Evolutionary conservation across 2,113 vertebrate genomes (phyloP), one percentile per base, ranked within the genome.

Genomic region (Grallaria varia): DNA sequence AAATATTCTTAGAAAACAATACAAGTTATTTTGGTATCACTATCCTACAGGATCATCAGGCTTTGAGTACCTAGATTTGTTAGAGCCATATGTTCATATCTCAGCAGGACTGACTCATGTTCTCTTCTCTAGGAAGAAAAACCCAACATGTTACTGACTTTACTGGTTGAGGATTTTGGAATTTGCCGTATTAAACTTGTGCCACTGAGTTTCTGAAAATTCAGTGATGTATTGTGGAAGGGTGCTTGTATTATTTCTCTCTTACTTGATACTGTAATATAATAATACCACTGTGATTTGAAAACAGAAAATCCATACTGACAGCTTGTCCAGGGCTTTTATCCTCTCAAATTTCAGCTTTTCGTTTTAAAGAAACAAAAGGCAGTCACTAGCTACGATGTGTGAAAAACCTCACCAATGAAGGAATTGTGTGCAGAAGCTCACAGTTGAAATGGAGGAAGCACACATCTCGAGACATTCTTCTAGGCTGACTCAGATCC

Each of bases 71-170:
- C 91, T 93, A 83, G 85, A 73, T 92, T 95, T 87, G 33, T 80
- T 92, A 72, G 69, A 92, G 83, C 85, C 93, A 82, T 92, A 93
- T 96, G 95, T 92, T 94, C 80, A 5, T 84, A 60, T 92, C 92
- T 92, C 92, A 96, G 88, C 73, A 89, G 83, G 79, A 86, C 39
- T 96, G 92, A 96, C 63, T 95, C 87, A 95, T 91, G 39, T 77
- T 91, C 91, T 96, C 84, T 88, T 96, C 79, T 64, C 37, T 31
- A 42, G 66, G 80, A 95, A 80, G 45, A 20, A 76, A 92, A 93
- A 75, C 6, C 22, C 42, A 93, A 59, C 62, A 72, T 78, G 37
- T 60, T 79, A 49, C 72, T 84, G 85, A 39, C 50, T 94, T 86
- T 56, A 52, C 28, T 81, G 73, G 73, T 66, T 84, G 16, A 86